phyloP scores from a whole-genome alignment of 2,797 vertebrate species.

The Salmo trutta region DNA sequence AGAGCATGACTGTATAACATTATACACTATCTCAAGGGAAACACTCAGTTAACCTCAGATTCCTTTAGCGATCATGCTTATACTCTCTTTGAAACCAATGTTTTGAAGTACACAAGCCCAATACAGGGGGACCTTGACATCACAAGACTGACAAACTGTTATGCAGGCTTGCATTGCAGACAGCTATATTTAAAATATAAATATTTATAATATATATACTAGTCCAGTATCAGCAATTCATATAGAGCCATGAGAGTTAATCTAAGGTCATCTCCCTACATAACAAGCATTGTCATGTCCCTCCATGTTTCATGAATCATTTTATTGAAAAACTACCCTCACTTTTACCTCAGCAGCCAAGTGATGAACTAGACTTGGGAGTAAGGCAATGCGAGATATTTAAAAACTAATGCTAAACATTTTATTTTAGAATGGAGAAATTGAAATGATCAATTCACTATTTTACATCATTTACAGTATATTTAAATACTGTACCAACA shows the following conservation, averaged over 20 bases:
- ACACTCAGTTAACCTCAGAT: neutral
- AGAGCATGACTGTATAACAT: neutral
- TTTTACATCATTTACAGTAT: no score
- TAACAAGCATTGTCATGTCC: neutral
- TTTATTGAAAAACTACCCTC: neutral
- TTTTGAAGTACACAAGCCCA: neutral
- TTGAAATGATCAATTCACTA: no score
- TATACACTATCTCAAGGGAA: neutral
- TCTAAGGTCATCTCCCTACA: neutral
- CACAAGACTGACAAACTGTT: slow-evolving; percentile 1
- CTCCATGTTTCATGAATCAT: no score
- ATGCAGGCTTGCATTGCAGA: slow-evolving; percentile 8
- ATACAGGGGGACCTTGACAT: neutral
- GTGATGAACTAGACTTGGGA: neutral
- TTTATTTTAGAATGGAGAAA: no score
- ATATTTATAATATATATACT: neutral
- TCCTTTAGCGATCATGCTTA: neutral
- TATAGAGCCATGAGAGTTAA: neutral
- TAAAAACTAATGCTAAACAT: no score
- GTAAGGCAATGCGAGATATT: no score
- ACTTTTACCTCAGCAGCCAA: neutral
- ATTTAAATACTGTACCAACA: no score
- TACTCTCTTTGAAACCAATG: neutral
- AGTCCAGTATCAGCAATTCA: neutral
- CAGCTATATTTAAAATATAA: slow-evolving; percentile 9